phyloP scores from a whole-genome alignment of 2,888 invertebrate genomes.

The Drepanosiphum platanoidis region DNA sequence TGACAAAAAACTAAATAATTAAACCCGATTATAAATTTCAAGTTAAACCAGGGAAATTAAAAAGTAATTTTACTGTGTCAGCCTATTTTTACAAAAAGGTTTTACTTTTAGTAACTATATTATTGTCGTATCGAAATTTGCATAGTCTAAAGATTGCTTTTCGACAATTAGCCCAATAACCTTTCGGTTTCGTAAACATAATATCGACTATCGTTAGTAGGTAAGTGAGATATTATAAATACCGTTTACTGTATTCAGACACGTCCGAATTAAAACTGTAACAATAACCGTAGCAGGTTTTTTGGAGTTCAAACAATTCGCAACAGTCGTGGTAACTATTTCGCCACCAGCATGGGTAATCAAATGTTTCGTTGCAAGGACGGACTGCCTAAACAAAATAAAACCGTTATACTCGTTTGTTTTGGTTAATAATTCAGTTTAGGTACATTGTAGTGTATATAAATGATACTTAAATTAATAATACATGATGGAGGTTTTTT shows the following conservation, averaged over 20 bases:
- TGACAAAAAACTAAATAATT: too few relatives aligned
- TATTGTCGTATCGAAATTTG: too few relatives aligned
- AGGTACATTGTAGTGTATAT: too few relatives aligned
- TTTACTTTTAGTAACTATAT: too few relatives aligned
- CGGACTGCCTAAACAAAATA: constrained; percentile 64
- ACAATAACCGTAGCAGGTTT: constrained; percentile 68
- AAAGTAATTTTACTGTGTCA: too few relatives aligned
- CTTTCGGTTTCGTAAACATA: background rate
- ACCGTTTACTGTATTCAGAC: constrained; percentile 64
- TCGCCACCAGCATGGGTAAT: constrained; percentile 68
- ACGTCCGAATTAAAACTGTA: constrained; percentile 69
- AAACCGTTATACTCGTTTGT: background rate
- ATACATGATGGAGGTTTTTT: too few relatives aligned
- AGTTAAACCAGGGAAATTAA: too few relatives aligned
- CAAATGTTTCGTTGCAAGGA: constrained; percentile 68
- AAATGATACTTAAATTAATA: too few relatives aligned
- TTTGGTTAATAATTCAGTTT: background rate
- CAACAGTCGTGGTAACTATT: constrained; percentile 68
- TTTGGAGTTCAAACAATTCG: constrained; percentile 68
- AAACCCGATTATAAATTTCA: too few relatives aligned
- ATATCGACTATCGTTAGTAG: background rate
- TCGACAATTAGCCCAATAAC: background rate
- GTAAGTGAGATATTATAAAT: background rate
- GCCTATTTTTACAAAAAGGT: too few relatives aligned
- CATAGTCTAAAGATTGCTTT: too few relatives aligned